These are phyloP conservation scores for Listronotus oregonensis DNA, from an alignment of 1,140 invertebrate genomes.

Conservation along the genomic window DNA sequence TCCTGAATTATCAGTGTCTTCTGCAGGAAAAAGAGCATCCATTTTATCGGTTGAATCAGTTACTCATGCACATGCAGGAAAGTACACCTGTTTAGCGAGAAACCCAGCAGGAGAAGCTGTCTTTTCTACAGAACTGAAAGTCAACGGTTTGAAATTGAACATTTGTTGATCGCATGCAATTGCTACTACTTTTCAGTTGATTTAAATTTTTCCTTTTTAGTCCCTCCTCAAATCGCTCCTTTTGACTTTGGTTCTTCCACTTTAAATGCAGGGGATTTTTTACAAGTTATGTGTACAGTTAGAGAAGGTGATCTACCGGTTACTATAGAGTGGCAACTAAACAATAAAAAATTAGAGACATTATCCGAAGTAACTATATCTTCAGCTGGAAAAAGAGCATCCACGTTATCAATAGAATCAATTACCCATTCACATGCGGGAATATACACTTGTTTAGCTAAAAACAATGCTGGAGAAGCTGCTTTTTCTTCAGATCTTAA, in stretches of 20 bases:
- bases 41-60: too few relatives aligned
- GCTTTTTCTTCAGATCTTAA: slow-evolving; percentile 70
- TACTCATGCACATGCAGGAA: too few relatives aligned
- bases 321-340: slow-evolving; percentile 65
- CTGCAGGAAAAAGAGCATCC: too few relatives aligned
- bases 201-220: slow-evolving; percentile 15
- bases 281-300: slow-evolving; percentile 68
- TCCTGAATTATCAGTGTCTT: too few relatives aligned
- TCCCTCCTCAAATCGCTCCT: slow-evolving; percentile 59
- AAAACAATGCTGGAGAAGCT: slow-evolving; percentile 73
- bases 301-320: slow-evolving; percentile 68
- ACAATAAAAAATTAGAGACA: slow-evolving; percentile 57
- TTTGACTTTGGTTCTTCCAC: slow-evolving; percentile 65
- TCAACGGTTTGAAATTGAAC: too few relatives aligned
- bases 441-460: slow-evolving; percentile 78
- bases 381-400: slow-evolving; percentile 70
- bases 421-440: slow-evolving; percentile 76
- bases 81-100: too few relatives aligned
- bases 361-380: slow-evolving; percentile 41
- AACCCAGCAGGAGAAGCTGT: too few relatives aligned
- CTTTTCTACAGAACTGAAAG: too few relatives aligned
- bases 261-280: slow-evolving; percentile 65
- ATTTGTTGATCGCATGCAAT: neutral
- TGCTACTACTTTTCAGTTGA: neutral
- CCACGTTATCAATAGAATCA: slow-evolving; percentile 75